phyloP scores from a whole-genome alignment of 1,140 invertebrate species.

The Drosophila tani region DNA sequence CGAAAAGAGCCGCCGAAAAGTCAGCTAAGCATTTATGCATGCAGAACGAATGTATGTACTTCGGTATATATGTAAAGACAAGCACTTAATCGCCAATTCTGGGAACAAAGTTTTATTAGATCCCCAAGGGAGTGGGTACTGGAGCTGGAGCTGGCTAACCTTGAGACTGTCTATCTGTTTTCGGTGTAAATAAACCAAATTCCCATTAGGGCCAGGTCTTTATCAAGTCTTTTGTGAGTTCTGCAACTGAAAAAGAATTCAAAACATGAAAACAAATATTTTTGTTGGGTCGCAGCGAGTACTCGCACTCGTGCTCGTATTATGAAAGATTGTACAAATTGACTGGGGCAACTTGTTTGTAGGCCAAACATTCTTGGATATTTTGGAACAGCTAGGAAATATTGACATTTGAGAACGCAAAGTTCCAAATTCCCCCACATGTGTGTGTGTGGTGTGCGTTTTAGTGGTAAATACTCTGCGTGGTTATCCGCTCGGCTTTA shows the following conservation, averaged over 20 bases:
- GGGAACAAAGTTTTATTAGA: constrained; percentile 27
- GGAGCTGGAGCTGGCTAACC: constrained; percentile 10
- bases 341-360: constrained; percentile 28
- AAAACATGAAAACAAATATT: constrained; percentile 39
- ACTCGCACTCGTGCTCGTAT: constrained; percentile 7
- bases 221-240: constrained; percentile 32
- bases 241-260: constrained; percentile 29
- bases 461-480: background rate
- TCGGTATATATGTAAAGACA: constrained; percentile 2
- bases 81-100: constrained; percentile 19
- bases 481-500: constrained; percentile 32
- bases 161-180: constrained; percentile 23
- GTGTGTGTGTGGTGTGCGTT: constrained; percentile 4
- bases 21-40: constrained; percentile 35
- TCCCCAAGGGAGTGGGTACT: background rate
- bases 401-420: constrained; percentile 21
- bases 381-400: constrained; percentile 19
- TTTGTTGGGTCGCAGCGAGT: constrained; percentile 19
- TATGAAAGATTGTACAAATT: constrained; percentile 48
- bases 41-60: background rate
- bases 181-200: constrained; percentile 33
- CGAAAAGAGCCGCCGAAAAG: constrained; percentile 11
- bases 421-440: constrained; percentile 18
- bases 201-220: constrained; percentile 31
- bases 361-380: constrained; percentile 41